Evolutionary conservation across 2,888 invertebrate genomes (phyloP), one percentile per base, ranked within the genome.

Genomic region (Tetragnatha montana): DNA sequence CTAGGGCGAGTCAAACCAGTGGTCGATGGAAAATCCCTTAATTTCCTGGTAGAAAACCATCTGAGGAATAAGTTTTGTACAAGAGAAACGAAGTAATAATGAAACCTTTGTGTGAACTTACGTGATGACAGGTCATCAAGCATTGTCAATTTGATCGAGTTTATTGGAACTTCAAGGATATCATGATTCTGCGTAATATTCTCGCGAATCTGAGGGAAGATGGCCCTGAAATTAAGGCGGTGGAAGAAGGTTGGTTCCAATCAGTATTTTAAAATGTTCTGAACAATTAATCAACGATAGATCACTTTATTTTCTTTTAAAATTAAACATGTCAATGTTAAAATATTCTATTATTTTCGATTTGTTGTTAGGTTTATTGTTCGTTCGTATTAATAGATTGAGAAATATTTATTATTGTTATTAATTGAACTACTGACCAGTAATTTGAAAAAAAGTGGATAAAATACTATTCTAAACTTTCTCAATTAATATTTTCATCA

Each of bases 141-240:
- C 21, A 35, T 35, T 22, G 35, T 6, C 12, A 74, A 14, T 74
- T 47, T 60, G 60, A 60, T 60, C 17, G 60, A 60, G 60, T 12
- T 60, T 60, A 60, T 17, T 3, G 17, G 17, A 60, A 35, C 17
- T 17, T 60, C 4, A 8, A 60, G 60, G 60, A 60, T 60, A n/a
- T 71, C n/a, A 91, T 88, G 91, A 88, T 82, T 83, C 47, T 88
- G 12, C 76, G 85, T 22, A 85, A 70, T 14, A 47, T 73, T 74
- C 74, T 88, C 17, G 60, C 86, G 50, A 81, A 81, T 78, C 12
- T 81, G n/a, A 76, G 14, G 19, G 89, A 89, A 73, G 91, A 91
- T 75, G 91, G 88, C 22, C 91, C 91, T 73, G 89, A 91, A 75
- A 91, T 91, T 35, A 91, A 91, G 83, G 89, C 89, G 17, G 89